These are phyloP conservation scores for Proctacanthus coquilletti DNA, from an alignment of 1,140 invertebrate species.

Conservation along the genomic window DNA sequence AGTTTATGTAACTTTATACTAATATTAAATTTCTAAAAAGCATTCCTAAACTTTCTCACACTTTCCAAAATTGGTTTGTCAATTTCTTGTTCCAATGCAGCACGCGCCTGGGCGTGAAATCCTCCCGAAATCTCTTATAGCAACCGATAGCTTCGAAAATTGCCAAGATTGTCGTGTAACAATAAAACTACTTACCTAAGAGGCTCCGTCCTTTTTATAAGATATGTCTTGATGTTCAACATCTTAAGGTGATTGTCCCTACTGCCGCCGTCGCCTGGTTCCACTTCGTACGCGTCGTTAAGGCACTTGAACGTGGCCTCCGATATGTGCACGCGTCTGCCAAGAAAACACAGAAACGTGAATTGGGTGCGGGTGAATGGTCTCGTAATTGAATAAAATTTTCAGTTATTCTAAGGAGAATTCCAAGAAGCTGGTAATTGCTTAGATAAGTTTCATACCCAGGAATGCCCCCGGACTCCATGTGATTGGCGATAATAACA, in stretches of 20 bases:
- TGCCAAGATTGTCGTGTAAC: too few relatives aligned
- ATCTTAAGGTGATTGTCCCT: constrained; percentile 76
- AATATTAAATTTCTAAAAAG: too few relatives aligned
- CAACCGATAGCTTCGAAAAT: too few relatives aligned
- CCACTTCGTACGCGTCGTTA: constrained; percentile 80
- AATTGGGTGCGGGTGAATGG: too few relatives aligned
- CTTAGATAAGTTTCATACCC: constrained; percentile 41
- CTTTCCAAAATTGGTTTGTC: too few relatives aligned
- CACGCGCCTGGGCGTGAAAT: too few relatives aligned
- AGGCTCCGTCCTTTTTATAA: constrained; percentile 76
- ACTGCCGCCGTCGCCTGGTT: constrained; percentile 72
- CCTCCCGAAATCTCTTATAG: too few relatives aligned
- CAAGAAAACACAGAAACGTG: constrained; percentile 11
- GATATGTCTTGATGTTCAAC: constrained; percentile 75
- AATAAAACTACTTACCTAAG: constrained; percentile 39
- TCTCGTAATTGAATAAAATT: too few relatives aligned
- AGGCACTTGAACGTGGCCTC: constrained; percentile 69
- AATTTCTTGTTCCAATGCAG: too few relatives aligned
- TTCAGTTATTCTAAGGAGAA: too few relatives aligned
- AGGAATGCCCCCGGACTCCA: constrained; percentile 88
- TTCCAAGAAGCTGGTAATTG: background rate
- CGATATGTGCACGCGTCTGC: constrained; percentile 82
- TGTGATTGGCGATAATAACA: constrained; percentile 92
- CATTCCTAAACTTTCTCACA: too few relatives aligned
- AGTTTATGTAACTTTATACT: too few relatives aligned